Base-by-base conservation (phyloP, 2,797 vertebrate genomes). In the Gila robusta region DNA sequence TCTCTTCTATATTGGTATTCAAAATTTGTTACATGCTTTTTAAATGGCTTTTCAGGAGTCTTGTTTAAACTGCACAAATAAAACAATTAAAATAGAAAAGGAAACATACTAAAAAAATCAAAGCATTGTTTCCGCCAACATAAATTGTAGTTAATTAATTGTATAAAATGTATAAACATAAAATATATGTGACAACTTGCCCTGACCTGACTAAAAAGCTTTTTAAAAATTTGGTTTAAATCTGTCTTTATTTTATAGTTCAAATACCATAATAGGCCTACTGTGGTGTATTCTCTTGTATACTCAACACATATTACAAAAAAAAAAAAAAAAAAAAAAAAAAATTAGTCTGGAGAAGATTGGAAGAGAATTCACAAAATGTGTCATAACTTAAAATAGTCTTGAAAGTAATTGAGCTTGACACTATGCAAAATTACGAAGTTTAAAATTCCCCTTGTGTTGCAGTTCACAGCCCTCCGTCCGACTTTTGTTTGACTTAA, bases 401-500 rank as follows among this genome's bases (percentile, higher is more conserved):
- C 49, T 76, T 54, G 17, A 79, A 62, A 41, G 37, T n/a, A 79
- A 19, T 9, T 26, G 23, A 17, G 56, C 14, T 17, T 44, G 56
- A 39, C 14, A 39, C 14, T 79, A 3, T 1, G 19, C 17, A 79
- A 44, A 79, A 44, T 41, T 41, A 70, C n/a, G 0, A 54, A n/a
- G n/a, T 41, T 69, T 84, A 17, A 78, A 77, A 84, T 67, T 56
- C 35, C 37, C 11, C 19, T 16, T 79, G 73, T 78, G 64, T 32
- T 70, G 23, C 28, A 21, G 16, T 84, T 67, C 44, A 84, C 73
- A 77, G 26, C 54, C 44, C 62, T 77, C 62, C 4, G 7, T 84
- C 17, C n/a, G 32, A 69, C 62, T 54, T 84, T 77, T 69, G 82
- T 69, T 78, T 78, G 32, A 35, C 73, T 84, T 78, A 70, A 84